Evolutionary conservation across 1,140 invertebrate species (phyloP).

Genomic region (Euura lappo): DNA sequence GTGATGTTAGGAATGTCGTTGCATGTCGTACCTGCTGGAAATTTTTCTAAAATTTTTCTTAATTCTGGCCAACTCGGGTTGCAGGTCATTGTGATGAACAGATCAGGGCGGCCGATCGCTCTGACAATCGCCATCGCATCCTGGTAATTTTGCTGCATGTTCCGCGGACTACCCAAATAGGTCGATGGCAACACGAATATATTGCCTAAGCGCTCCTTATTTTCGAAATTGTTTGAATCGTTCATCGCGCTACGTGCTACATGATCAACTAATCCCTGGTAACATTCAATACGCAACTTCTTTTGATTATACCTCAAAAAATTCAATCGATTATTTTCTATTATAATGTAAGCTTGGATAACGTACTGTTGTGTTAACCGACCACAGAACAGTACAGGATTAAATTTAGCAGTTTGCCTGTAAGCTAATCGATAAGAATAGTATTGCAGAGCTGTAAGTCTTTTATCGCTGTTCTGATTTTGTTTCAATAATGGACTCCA

Average conservation of each 20-base stretch:
- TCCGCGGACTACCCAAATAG: conserved; percentile 41
- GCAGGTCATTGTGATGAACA: conserved; percentile 26
- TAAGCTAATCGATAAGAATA: neutral
- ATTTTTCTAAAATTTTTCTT: conserved; percentile 3
- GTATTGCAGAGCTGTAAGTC: neutral
- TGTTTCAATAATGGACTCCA: conserved; percentile 15
- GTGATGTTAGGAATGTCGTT: conserved; percentile 16
- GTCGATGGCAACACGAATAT: conserved; percentile 38
- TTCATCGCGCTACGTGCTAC: conserved; percentile 24
- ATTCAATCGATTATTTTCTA: conserved; percentile 23
- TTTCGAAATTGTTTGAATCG: conserved; percentile 12
- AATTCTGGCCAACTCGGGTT: conserved; percentile 22
- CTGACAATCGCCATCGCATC: conserved; percentile 35
- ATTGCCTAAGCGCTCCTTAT: conserved; percentile 14
- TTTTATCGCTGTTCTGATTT: conserved; percentile 8
- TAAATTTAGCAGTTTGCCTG: conserved; percentile 13
- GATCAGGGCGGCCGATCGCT: conserved; percentile 22
- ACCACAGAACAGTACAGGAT: conserved; percentile 21
- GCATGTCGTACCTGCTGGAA: conserved; percentile 7
- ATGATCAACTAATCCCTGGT: conserved; percentile 27
- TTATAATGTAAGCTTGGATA: conserved; percentile 26
- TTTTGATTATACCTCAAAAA: conserved; percentile 30
- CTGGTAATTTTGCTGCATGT: conserved; percentile 43
- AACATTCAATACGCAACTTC: conserved; percentile 30
- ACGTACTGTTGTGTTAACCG: conserved; percentile 27